Percentiles rank a stretch among this genome's conserved stretches.
phyloP scores from a whole-genome alignment of 2,888 invertebrate species.

The Lithophane ornitopus region DNA sequence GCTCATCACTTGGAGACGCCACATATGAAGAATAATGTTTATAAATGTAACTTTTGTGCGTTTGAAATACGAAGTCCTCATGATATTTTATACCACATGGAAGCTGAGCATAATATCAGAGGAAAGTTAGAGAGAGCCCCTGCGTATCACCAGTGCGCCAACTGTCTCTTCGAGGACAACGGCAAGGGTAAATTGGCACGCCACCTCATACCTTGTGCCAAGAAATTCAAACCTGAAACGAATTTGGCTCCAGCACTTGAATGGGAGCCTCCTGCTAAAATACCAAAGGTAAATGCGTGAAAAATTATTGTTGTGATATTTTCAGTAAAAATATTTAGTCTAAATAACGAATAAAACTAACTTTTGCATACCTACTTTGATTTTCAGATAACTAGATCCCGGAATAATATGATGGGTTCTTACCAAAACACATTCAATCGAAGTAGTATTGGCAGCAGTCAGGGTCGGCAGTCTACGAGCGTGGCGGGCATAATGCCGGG shows the following conservation, averaged over 20 bases:
- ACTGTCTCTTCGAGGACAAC: constrained; percentile 98
- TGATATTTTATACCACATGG: constrained; percentile 97
- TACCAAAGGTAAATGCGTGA: constrained; percentile 92
- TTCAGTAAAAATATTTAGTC: neutral
- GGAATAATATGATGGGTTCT: constrained; percentile 79
- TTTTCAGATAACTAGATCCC: constrained; percentile 79
- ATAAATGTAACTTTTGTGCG: constrained; percentile 96
- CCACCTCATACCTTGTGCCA: constrained; percentile 96
- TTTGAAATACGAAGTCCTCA: constrained; percentile 96
- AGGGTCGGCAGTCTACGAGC: constrained; percentile 71
- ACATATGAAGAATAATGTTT: constrained; percentile 96
- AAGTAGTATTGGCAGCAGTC: constrained; percentile 80
- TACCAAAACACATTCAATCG: constrained; percentile 83
- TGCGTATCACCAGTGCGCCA: constrained; percentile 97
- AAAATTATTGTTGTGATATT: neutral
- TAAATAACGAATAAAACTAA: neutral
- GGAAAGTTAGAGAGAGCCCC: constrained; percentile 96
- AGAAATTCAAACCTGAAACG: constrained; percentile 96
- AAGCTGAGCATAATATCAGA: constrained; percentile 95
- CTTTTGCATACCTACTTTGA: neutral
- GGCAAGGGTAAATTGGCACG: constrained; percentile 97
- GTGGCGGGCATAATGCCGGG: constrained; percentile 68
- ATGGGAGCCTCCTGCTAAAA: constrained; percentile 98
- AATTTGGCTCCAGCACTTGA: constrained; percentile 97
- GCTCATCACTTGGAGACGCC: constrained; percentile 97